Evolutionary conservation across 1,140 invertebrate genomes (phyloP).

Genomic region (Calephelis nemesis): DNA sequence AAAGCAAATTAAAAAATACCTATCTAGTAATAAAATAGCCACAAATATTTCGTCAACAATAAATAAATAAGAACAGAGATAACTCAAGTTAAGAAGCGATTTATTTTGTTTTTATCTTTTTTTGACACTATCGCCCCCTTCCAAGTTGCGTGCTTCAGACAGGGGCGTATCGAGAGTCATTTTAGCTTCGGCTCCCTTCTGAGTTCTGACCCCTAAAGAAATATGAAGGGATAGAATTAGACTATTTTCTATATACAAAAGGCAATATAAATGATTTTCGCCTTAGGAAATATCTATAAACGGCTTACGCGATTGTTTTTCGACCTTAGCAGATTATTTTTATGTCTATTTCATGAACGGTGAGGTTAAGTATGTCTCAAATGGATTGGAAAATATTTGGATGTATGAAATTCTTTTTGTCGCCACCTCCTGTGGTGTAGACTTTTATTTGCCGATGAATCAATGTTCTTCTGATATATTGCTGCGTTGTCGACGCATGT

Average conservation of each 20-base stretch:
- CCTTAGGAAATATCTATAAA: conserved; percentile 1
- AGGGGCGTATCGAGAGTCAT: conserved; percentile 59
- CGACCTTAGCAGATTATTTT: conserved; percentile 29
- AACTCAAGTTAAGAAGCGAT: conserved; percentile 55
- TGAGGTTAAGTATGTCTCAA: conserved; percentile 50
- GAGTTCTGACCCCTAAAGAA: conserved; percentile 31
- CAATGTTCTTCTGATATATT: conserved; percentile 69
- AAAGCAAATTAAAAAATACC: no score
- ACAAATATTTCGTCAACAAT: not conserved
- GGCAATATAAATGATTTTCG: conserved; percentile 9
- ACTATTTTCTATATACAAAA: conserved; percentile 19
- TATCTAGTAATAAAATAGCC: not conserved
- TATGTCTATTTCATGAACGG: conserved; percentile 40
- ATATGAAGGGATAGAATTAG: conserved; percentile 27
- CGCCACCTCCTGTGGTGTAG: conserved; percentile 61
- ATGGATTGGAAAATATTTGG: conserved; percentile 68
- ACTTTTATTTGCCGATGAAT: conserved; percentile 72
- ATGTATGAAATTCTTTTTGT: conserved; percentile 70
- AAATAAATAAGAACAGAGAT: conserved; percentile 20
- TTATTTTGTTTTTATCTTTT: conserved; percentile 80
- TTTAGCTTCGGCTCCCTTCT: conserved; percentile 32
- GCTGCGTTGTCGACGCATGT: conserved; percentile 50
- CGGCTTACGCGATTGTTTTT: conserved; percentile 20
- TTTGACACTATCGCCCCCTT: conserved; percentile 77
- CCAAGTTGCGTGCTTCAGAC: conserved; percentile 56